phyloP scores from a whole-genome alignment of 2,113 vertebrate species.

The Pterocles gutturalis region DNA sequence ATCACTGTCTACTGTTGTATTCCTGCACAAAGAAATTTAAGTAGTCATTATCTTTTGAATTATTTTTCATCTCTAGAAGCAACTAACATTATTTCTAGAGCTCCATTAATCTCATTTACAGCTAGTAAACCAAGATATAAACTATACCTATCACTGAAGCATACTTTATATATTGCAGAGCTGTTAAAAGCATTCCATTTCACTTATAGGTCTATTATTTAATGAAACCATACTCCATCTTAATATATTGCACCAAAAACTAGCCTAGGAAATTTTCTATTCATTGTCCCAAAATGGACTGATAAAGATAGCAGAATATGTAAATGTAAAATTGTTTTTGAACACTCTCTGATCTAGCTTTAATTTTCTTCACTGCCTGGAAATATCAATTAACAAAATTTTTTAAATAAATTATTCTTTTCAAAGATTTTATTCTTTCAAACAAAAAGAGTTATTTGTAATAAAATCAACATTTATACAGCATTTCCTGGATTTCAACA shows the following conservation, averaged over 20 bases:
- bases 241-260: neutral
- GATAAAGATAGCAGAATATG: neutral
- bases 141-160: neutral
- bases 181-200: constrained; percentile 35
- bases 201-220: constrained; percentile 18
- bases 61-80: constrained; percentile 32
- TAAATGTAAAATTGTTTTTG: neutral
- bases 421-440: neutral
- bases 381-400: neutral
- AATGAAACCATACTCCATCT: neutral
- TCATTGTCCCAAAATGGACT: neutral
- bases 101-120: constrained; percentile 42
- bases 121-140: constrained; percentile 32
- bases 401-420: neutral
- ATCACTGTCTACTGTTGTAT: neutral
- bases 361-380: neutral
- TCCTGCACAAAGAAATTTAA: constrained; percentile 5
- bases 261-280: neutral
- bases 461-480: neutral
- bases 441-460: neutral
- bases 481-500: neutral
- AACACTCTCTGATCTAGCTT: neutral
- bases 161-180: neutral
- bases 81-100: constrained; percentile 19
- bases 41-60: constrained; percentile 40